Evolutionary conservation across 2,113 vertebrate species (phyloP), one percentile per base, ranked within the genome.

Genomic region (Toxotes jaculatrix): DNA sequence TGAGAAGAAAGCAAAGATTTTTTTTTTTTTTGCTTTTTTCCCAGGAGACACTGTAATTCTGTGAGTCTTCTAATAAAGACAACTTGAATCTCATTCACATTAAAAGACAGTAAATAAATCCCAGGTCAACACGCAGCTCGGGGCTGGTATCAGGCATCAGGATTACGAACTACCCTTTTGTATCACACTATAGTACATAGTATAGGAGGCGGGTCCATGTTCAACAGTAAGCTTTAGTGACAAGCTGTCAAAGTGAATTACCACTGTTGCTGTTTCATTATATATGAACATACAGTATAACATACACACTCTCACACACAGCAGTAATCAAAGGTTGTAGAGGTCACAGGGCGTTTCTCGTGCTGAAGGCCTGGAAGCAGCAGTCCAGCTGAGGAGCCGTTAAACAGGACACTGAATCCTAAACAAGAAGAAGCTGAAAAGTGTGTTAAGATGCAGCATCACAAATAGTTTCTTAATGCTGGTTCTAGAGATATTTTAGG

Each of bases 221-320:
- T 47, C 38, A 69, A 60, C 70, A 19, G 70, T 85, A 45, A 90
- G 64, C 82, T 23, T 70, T 76, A 81, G 57, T 85, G 88, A 87
- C 90, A 88, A 70, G 65, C 86, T 87, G 88, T 88, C 90, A 88
- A 56, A 83, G 53, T 47, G 34, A 72, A 85, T 91, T 67, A 83
- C 14, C 23, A 12, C 49, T 62, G 65, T 19, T 59, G 68, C 55
- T 13, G 13, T 77, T 87, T 79, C 73, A 84, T 83, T 73, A 82
- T 79, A 78, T 74, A 84, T 84, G 72, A 87, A 38, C 63, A 55
- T 69, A 69, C 32, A 69, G 19, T 32, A 80, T 5, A 84, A 32
- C 61, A 47, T 69, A 68, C 5, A 64, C 2, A 1, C 51, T 13
- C 21, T 19, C 21, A 49, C 8, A 75, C 36, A 70, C 38, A 63